Evolutionary conservation across 1,140 invertebrate species (phyloP), one percentile per base, ranked within the genome.

Genomic region (Steinernema khuongi): DNA sequence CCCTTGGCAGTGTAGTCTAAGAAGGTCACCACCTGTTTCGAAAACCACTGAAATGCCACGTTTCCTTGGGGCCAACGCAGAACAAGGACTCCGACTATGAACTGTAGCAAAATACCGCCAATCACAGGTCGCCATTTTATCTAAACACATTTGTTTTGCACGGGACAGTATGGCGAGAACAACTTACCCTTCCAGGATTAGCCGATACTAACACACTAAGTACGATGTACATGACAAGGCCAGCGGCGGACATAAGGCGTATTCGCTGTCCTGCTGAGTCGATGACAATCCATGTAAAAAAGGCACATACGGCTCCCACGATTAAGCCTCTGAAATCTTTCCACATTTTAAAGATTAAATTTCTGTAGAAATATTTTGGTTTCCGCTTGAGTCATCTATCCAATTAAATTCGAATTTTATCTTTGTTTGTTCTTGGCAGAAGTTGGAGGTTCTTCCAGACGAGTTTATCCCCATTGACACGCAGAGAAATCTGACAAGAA

Each of bases 61-160:
- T 91, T 88, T 0, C 94, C 94, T 31, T 90, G 86, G 0, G 89
- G 81, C 90, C 92, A 95, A 76, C 92, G 88, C 69, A 98, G 90
- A 73, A 93, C 92, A 1, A 96, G 76, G 0, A 97, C 78, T 0
- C 92, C 95, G 74, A 97, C 90, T 0, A 90, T 66, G 80, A 96
- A 92, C 87, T 97, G 95, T 1, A 95, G 85, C 0, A 90, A 87
- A 1, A 96, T 81, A 0, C 94, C 94, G 81, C 90, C 90, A 18
- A 91, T 79, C 0, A 96, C 91, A 11, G 81, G 81, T 14, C 80
- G 81, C 81, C 81, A 83, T 74, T 83, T 81, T 1, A 81, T 84
- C 81, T 80, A 79, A 77, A 68, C 31, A 71, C 22, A 66, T 31
- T 26, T 70, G 7, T 7, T 60, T 17, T 17, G 26, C 50, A 60